Base-by-base conservation (phyloP, 2,888 invertebrate genomes). In the Mimas tiliae region DNA sequence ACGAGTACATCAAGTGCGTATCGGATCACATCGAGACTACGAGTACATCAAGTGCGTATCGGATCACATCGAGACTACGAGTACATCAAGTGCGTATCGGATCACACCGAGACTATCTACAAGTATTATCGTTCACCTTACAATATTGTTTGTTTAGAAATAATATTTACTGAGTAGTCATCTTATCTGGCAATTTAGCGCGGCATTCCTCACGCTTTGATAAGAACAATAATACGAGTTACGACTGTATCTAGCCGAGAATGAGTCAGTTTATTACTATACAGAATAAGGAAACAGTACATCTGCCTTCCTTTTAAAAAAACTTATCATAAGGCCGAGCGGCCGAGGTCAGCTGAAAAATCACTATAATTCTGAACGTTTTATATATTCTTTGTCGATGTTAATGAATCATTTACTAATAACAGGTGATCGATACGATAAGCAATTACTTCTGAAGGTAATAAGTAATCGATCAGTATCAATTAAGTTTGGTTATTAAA, bases 271-370 rank as follows among this genome's bases (percentile, higher is more conserved):
- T 58, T 12, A 58, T 11, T 42, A 1, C 1, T 16, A 16, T 50
- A 38, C 16, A 38, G 3, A 42, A 38, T 12, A 42, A 58, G 58
- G 58, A 38, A 58, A 58, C 53, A 38, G 38, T 58, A 19, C 27
- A 52, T 52, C 52, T 52, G 19, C 8, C 42, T 58, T 58, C 58
- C 58, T 38, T 58, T 42, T 42, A 38, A 58, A 58, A n/a, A 58
- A 58, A 58, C 38, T 58, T 58, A 42, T 11, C 55, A 27, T 38
- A 58, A 58, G 42, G 58, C 38, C 58, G 19, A 38, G 38, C 55
- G 12, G 9, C 52, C 58, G 58, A 58, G 58, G 58, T 42, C 58
- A 53, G 42, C 58, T 58, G 42, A 55, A 34, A 27, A 55, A 34
- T 16, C 34, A 55, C 16, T 55, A 34, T 16, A 58, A 58, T 21